Percentiles rank a stretch among this genome's conserved stretches.
phyloP scores from a whole-genome alignment of 2,797 vertebrate genomes.

The Myotis pilosus region DNA sequence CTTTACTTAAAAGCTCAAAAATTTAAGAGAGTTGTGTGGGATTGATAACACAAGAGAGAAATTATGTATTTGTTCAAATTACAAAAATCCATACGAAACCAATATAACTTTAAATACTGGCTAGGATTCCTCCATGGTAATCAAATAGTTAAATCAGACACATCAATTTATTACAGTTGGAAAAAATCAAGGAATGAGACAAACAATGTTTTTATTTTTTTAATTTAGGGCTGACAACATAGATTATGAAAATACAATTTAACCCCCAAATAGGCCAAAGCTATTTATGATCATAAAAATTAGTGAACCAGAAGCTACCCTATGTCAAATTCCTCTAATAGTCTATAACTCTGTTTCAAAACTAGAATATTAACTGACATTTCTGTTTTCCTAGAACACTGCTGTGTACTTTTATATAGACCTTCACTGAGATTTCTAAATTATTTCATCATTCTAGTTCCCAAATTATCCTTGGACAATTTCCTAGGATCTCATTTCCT shows the following conservation, averaged over 20 bases:
- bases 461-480: background rate
- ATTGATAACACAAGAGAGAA: background rate
- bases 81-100: background rate
- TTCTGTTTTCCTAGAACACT: background rate
- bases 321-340: background rate
- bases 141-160: background rate
- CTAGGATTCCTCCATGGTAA: background rate
- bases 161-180: background rate
- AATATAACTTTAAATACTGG: background rate
- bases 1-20: conserved; percentile 26
- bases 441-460: background rate
- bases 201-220: background rate
- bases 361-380: background rate
- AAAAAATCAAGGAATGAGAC: background rate
- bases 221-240: background rate
- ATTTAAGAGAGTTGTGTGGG: background rate
- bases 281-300: background rate
- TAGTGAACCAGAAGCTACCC: background rate
- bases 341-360: background rate
- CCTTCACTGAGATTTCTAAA: background rate
- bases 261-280: background rate
- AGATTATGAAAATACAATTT: background rate
- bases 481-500: background rate
- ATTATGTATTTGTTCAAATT: background rate
- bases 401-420: background rate